Percentiles rank a stretch among this genome's conserved stretches.
These are phyloP conservation scores for Antrozous pallidus DNA, from an alignment of 2,797 vertebrate species.

Conservation along the genomic window DNA sequence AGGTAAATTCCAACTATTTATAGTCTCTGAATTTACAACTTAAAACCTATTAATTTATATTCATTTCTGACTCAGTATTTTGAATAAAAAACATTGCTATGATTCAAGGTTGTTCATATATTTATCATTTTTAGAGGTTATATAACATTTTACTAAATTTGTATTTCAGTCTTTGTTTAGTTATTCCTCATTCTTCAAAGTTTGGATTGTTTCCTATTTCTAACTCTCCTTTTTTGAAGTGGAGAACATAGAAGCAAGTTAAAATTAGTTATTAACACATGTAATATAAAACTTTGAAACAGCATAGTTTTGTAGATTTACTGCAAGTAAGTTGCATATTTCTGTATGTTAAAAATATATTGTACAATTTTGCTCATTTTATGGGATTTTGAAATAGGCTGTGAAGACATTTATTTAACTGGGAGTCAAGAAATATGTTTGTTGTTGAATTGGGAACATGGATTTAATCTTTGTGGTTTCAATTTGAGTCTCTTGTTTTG, in stretches of 20 bases:
- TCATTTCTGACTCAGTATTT: neutral
- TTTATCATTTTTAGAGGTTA: neutral
- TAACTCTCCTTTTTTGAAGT: neutral
- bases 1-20: neutral
- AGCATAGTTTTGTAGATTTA: neutral
- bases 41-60: neutral
- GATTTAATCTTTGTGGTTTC: neutral
- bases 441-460: neutral
- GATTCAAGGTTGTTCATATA: neutral
- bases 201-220: slow-evolving; percentile 2
- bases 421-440: neutral
- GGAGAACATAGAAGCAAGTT: neutral
- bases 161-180: neutral
- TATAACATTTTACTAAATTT: neutral
- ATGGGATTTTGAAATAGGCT: neutral
- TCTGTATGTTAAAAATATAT: neutral
- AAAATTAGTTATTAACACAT: neutral
- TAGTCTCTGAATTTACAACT: neutral
- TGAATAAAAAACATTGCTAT: neutral
- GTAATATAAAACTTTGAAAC: neutral
- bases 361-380: neutral
- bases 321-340: neutral
- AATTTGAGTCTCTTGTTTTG: slow-evolving; percentile 2
- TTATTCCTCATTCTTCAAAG: neutral
- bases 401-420: neutral